These are phyloP conservation scores for Myotis vivesi DNA, from an alignment of 2,797 vertebrate genomes.

Conservation along the genomic window DNA sequence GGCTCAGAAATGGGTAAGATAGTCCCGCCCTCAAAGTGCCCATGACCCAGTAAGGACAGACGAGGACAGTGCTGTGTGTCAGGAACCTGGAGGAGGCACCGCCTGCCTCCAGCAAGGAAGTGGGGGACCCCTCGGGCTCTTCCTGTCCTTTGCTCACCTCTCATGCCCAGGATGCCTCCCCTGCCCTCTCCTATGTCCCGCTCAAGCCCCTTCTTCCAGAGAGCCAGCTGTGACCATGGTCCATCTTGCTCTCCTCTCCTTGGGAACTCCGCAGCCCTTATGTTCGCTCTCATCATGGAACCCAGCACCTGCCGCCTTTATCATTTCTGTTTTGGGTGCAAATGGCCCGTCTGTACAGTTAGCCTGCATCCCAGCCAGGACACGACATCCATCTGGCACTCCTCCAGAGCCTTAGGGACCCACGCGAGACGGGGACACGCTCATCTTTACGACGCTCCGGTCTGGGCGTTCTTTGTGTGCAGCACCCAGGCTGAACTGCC, in stretches of 20 bases:
- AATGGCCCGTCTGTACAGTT: background rate
- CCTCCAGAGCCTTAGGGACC: background rate
- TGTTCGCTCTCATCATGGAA: background rate
- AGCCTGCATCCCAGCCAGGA: background rate
- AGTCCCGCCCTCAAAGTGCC: background rate
- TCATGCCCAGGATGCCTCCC: background rate
- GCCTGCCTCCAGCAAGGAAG: accelerated
- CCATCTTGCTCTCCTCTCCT: background rate
- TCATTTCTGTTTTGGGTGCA: background rate
- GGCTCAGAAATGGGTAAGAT: background rate
- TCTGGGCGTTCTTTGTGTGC: constrained; percentile 35
- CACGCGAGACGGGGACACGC: background rate
- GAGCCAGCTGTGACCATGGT: background rate
- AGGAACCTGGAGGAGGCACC: background rate
- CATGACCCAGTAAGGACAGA: background rate
- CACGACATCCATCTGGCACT: background rate
- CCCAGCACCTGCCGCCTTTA: background rate
- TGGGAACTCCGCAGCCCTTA: background rate
- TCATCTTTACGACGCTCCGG: background rate
- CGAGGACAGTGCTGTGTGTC: background rate
- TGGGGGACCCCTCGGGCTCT: background rate
- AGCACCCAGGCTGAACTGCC: background rate
- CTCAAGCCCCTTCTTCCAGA: background rate
- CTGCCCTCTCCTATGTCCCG: background rate
- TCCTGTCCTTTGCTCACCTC: background rate